Evolutionary conservation across 2,888 invertebrate species (phyloP).

Genomic region (Brachynemurus nebulosus): DNA sequence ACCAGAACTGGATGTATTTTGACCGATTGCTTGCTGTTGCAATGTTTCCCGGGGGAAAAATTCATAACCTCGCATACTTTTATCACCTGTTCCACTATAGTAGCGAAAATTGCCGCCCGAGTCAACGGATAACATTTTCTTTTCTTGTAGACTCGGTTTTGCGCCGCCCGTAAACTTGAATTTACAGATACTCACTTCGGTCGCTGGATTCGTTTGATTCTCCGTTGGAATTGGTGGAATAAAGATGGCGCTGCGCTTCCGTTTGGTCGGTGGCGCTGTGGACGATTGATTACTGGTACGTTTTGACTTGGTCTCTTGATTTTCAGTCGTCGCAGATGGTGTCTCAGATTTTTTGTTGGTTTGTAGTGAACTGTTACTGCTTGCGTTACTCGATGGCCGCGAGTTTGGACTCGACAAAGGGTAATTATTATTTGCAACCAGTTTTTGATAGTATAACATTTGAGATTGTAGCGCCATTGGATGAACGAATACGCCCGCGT

Average conservation of each 20-base stretch:
- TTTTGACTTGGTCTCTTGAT: constrained; percentile 33
- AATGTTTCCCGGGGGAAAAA: constrained; percentile 60
- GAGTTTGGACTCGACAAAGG: constrained; percentile 22
- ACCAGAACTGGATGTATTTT: constrained; percentile 37
- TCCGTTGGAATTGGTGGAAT: constrained; percentile 70
- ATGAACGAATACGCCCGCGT: constrained; percentile 55
- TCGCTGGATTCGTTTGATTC: constrained; percentile 59
- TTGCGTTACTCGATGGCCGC: constrained; percentile 26
- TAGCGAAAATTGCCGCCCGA: constrained; percentile 79
- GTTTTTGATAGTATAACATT: constrained; percentile 58
- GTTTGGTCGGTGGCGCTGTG: constrained; percentile 39
- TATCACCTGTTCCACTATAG: constrained; percentile 74
- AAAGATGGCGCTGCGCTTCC: constrained; percentile 71
- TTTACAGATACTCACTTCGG: constrained; percentile 82
- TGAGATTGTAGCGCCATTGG: constrained; percentile 60
- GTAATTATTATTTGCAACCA: constrained; percentile 40
- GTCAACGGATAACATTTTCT: constrained; percentile 83
- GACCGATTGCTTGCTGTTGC: constrained; percentile 39
- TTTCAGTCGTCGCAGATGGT: background rate
- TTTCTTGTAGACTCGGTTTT: constrained; percentile 76
- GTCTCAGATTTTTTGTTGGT: constrained; percentile 11
- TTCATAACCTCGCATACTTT: constrained; percentile 62
- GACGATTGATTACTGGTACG: constrained; percentile 22
- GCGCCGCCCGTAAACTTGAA: constrained; percentile 88
- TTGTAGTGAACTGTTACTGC: constrained; percentile 23